Conservation (phyloP, 2,113 vertebrate species). For the Prolemur simus region DNA sequence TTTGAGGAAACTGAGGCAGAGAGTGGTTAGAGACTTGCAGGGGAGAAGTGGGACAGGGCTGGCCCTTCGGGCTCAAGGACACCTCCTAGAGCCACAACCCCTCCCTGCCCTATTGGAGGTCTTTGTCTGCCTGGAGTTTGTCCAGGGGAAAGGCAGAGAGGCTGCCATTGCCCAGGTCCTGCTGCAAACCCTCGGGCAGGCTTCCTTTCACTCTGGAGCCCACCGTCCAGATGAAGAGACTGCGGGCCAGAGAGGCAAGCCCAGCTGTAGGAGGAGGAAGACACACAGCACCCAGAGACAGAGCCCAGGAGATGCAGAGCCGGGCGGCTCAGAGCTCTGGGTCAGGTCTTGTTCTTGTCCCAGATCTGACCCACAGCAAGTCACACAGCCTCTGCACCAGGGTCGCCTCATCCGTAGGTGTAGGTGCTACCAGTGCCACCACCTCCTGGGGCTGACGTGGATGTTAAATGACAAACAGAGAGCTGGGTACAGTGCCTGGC, state of each 20-base stretch:
- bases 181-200: not conserved
- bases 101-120: not conserved
- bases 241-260: not conserved
- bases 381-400: not conserved
- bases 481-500: not conserved
- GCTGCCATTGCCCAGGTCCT: not conserved
- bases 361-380: not conserved
- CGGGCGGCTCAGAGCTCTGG: not conserved
- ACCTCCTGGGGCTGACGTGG: not conserved
- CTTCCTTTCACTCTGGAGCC: not conserved
- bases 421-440: too few species aligned
- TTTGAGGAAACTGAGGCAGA: not conserved
- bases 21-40: not conserved
- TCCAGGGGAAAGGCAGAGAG: not conserved
- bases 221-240: not conserved
- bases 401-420: not conserved
- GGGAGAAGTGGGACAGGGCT: too few species aligned
- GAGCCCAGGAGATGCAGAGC: not conserved
- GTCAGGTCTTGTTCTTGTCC: not conserved
- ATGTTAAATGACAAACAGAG: too few species aligned
- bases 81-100: not conserved
- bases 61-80: not conserved
- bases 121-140: not conserved
- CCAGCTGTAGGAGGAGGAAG: too few species aligned
- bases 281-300: too few species aligned